A percentile compares a stretch with the other conserved stretches of the same genome.
Conservation (phyloP, 2,888 invertebrate genomes). For the Mantis religiosa region DNA sequence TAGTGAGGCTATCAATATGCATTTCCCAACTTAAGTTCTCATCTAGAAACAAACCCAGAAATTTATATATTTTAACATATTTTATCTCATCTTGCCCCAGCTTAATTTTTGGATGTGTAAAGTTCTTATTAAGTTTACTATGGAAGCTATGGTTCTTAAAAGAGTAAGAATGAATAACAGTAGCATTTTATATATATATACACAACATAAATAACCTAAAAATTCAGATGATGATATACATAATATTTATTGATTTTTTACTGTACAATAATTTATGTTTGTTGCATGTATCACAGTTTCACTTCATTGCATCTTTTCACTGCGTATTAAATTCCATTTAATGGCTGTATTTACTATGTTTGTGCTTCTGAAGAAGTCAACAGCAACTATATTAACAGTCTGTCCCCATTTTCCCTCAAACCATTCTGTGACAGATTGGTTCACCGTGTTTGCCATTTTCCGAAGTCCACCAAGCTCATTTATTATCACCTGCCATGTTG, state of each 20-base stretch:
- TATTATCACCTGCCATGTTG: slow-evolving; percentile 57
- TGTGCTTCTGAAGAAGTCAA: slow-evolving; percentile 69
- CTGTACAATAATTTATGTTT: neutral
- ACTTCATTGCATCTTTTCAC: neutral
- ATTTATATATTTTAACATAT: no score
- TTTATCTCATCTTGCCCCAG: no score
- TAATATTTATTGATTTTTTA: neutral
- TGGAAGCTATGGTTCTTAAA: no score
- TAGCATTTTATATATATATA: no score
- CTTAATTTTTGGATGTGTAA: no score
- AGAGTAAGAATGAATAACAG: no score
- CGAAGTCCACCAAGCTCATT: slow-evolving; percentile 58
- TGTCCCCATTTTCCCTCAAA: slow-evolving; percentile 49
- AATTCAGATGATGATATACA: no score
- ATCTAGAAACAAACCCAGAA: no score
- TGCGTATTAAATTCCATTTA: slow-evolving; percentile 32
- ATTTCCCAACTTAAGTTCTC: no score
- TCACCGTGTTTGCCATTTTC: slow-evolving; percentile 61
- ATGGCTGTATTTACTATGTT: slow-evolving; percentile 59
- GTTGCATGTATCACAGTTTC: neutral
- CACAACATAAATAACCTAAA: no score
- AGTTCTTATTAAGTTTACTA: no score
- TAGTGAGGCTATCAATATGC: no score
- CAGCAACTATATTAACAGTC: slow-evolving; percentile 63
- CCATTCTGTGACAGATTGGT: slow-evolving; percentile 65